These are phyloP conservation scores for Ctena decussata DNA, from an alignment of 2,888 invertebrate species.

Conservation along the genomic window DNA sequence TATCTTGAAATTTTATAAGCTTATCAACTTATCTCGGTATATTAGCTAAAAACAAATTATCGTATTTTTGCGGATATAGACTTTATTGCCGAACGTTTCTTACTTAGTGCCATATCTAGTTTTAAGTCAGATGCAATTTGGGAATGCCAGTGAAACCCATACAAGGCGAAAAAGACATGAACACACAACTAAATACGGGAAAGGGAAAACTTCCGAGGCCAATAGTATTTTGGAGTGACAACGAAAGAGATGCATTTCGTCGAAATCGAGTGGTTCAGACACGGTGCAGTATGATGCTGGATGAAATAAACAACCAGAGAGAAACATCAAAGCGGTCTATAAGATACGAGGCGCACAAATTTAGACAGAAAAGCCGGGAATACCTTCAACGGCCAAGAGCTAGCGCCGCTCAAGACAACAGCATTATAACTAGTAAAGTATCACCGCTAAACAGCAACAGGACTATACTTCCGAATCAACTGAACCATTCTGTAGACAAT, in stretches of 20 bases:
- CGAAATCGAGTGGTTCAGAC: slow-evolving; percentile 68
- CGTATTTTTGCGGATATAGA: no score
- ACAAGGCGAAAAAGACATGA: not conserved
- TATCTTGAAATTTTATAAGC: no score
- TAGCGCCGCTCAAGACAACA: not conserved
- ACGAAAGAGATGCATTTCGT: slow-evolving; percentile 68
- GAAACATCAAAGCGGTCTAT: slow-evolving; percentile 51
- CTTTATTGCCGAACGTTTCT: no score
- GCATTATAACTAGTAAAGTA: not conserved
- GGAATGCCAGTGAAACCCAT: no score
- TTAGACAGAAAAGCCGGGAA: slow-evolving; percentile 50
- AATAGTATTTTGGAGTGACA: slow-evolving; percentile 66
- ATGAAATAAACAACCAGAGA: slow-evolving; percentile 60
- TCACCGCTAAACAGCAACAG: not conserved
- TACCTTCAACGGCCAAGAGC: slow-evolving; percentile 32
- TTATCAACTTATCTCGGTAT: no score
- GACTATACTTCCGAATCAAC: not conserved
- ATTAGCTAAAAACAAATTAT: no score
- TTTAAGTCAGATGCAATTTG: no score
- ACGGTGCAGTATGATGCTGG: slow-evolving; percentile 62
- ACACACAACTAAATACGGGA: not conserved
- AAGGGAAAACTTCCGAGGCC: not conserved
- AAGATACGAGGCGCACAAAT: slow-evolving; percentile 67
- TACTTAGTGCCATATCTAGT: no score
- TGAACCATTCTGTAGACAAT: not conserved